A percentile compares a stretch with the other conserved stretches of the same genome.
Conservation (phyloP, 2,888 invertebrate genomes). For the Lacanobia wlatinum region DNA sequence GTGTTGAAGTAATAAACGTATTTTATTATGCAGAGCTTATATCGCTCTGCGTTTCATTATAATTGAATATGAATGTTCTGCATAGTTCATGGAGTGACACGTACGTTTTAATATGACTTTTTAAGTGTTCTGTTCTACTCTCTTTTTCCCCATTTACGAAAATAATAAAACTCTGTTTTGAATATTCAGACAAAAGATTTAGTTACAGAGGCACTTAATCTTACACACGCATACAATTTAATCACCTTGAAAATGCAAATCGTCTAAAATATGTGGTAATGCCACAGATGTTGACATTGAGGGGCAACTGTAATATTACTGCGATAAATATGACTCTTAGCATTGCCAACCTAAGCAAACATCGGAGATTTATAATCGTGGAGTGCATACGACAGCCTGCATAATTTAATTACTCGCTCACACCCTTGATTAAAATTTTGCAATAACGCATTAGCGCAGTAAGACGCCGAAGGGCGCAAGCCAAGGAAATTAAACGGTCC, state of each 20-base stretch:
- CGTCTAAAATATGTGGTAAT: slow-evolving; percentile 29
- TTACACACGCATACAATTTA: slow-evolving; percentile 19
- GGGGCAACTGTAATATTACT: slow-evolving; percentile 55
- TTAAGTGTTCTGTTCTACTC: slow-evolving; percentile 15
- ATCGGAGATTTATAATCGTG: slow-evolving; percentile 83
- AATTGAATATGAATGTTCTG: slow-evolving; percentile 64
- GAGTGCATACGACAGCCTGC: slow-evolving; percentile 90
- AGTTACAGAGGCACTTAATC: neutral
- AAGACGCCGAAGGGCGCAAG: slow-evolving; percentile 85
- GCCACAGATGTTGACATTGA: slow-evolving; percentile 71
- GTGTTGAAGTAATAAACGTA: slow-evolving; percentile 75
- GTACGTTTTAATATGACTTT: slow-evolving; percentile 28
- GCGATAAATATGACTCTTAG: slow-evolving; percentile 64
- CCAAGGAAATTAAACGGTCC: slow-evolving; percentile 89
- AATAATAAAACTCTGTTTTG: neutral
- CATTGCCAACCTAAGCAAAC: slow-evolving; percentile 79
- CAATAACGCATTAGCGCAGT: slow-evolving; percentile 86
- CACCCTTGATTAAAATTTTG: slow-evolving; percentile 90
- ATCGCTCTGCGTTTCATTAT: slow-evolving; percentile 53
- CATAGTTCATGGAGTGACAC: slow-evolving; percentile 41
- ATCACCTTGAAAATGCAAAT: slow-evolving; percentile 54
- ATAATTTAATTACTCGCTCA: slow-evolving; percentile 89
- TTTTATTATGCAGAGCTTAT: slow-evolving; percentile 69
- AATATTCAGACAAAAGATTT: slow-evolving; percentile 3
- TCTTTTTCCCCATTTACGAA: neutral